These are phyloP conservation scores for Abscondita cerata DNA, from an alignment of 2,888 invertebrate genomes.

Conservation along the genomic window DNA sequence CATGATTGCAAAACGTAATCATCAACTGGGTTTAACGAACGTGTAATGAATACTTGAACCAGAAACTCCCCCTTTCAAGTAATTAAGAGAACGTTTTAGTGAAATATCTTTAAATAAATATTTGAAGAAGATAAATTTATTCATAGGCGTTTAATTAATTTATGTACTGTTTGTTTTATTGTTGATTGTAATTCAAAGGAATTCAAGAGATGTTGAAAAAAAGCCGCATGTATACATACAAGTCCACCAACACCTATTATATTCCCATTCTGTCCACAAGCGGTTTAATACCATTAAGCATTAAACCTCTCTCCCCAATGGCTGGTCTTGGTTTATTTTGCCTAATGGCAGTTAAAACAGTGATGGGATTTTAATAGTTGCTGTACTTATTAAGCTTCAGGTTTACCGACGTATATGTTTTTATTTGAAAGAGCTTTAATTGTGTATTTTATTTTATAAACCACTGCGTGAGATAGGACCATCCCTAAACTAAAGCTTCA, in stretches of 20 bases:
- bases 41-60: conserved; percentile 46
- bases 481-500: conserved; percentile 43
- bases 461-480: conserved; percentile 45
- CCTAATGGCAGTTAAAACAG: conserved; percentile 54
- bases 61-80: conserved; percentile 39
- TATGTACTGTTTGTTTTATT: not conserved
- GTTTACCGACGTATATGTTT: conserved; percentile 31
- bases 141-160: conserved; percentile 15
- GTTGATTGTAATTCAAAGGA: not conserved
- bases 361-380: conserved; percentile 58
- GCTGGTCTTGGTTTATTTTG: conserved; percentile 49
- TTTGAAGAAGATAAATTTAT: conserved; percentile 1
- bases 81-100: conserved; percentile 26
- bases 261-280: conserved; percentile 50
- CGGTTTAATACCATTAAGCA: conserved; percentile 52
- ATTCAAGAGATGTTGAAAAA: conserved; percentile 10
- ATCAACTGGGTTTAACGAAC: conserved; percentile 46
- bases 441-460: conserved; percentile 50
- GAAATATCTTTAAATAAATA: conserved; percentile 16
- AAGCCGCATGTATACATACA: conserved; percentile 18
- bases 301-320: conserved; percentile 47
- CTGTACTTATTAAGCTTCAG: conserved; percentile 47
- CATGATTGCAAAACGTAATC: conserved; percentile 44
- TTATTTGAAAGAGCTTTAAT: conserved; percentile 42
- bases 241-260: conserved; percentile 45